Conservation (phyloP, 2,888 invertebrate species). For the Agriotes lineatus region DNA sequence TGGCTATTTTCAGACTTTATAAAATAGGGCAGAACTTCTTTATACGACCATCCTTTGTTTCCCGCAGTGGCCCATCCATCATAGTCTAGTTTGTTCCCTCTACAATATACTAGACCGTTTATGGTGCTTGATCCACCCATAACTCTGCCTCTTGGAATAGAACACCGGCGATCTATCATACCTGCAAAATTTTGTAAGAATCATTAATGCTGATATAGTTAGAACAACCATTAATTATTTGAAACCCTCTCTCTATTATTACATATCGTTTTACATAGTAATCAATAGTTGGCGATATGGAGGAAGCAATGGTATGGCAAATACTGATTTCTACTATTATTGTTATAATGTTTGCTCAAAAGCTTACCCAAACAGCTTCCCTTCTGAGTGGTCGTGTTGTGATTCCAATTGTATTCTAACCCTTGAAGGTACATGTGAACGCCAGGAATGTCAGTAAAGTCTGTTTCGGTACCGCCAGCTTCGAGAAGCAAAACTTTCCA, state of each 20-base stretch:
- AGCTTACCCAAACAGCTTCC: slow-evolving; percentile 22
- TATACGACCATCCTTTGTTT: slow-evolving; percentile 65
- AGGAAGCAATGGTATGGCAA: too few species aligned
- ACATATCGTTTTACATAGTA: too few species aligned
- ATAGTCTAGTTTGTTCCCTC: slow-evolving; percentile 48
- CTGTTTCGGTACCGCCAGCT: slow-evolving; percentile 66
- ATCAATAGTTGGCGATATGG: too few species aligned
- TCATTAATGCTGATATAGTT: too few species aligned
- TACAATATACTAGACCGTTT: slow-evolving; percentile 48
- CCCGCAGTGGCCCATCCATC: slow-evolving; percentile 46
- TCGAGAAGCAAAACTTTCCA: slow-evolving; percentile 77
- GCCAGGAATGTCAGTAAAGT: slow-evolving; percentile 31
- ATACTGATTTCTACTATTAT: too few species aligned
- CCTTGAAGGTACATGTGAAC: slow-evolving; percentile 33
- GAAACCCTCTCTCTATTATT: too few species aligned
- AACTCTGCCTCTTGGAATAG: slow-evolving; percentile 47
- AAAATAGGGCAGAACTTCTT: slow-evolving; percentile 59
- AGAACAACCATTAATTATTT: not conserved
- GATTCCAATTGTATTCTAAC: slow-evolving; percentile 33
- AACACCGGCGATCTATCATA: slow-evolving; percentile 44
- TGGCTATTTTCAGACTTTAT: slow-evolving; percentile 56
- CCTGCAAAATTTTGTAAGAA: slow-evolving; percentile 34
- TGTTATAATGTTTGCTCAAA: too few species aligned
- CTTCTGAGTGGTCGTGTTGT: slow-evolving; percentile 27
- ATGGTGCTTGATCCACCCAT: slow-evolving; percentile 49